These are phyloP conservation scores for Phortica magna DNA, from an alignment of 2,888 invertebrate species.

Conservation along the genomic window DNA sequence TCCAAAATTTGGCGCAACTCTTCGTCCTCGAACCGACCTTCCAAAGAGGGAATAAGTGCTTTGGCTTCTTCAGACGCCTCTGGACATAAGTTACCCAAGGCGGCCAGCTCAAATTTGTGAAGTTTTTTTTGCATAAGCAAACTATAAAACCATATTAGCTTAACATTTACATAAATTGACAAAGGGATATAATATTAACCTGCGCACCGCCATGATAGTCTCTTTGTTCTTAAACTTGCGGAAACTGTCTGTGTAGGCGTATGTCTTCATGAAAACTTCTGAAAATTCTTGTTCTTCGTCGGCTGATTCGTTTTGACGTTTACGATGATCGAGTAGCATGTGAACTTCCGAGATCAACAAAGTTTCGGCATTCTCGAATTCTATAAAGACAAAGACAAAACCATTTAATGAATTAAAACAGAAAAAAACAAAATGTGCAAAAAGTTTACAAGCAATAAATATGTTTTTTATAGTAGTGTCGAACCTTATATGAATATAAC, in stretches of 20 bases:
- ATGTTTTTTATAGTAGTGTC: neutral
- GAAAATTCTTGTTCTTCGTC: constrained; percentile 99
- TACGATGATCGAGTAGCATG: constrained; percentile 97
- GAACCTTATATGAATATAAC: constrained; percentile 9
- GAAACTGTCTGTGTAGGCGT: constrained; percentile 96
- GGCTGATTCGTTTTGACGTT: constrained; percentile 97
- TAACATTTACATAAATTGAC: neutral
- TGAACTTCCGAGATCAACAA: constrained; percentile 96
- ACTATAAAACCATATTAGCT: constrained; percentile 79
- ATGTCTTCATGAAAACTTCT: constrained; percentile 98
- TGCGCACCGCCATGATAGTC: constrained; percentile 96
- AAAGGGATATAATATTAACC: constrained; percentile 79
- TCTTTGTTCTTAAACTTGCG: constrained; percentile 99
- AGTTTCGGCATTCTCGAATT: constrained; percentile 99
- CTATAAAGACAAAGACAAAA: constrained; percentile 78
- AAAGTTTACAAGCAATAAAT: constrained; percentile 17
- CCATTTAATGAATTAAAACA: neutral
- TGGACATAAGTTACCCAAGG: constrained; percentile 98
- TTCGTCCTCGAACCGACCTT: constrained; percentile 98
- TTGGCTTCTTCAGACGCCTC: constrained; percentile 99
- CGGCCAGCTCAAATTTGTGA: constrained; percentile 98
- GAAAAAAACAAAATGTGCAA: neutral
- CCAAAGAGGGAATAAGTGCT: constrained; percentile 96
- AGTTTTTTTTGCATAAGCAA: constrained; percentile 95
- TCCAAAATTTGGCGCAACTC: constrained; percentile 97